A percentile compares a stretch with the other conserved stretches of the same genome.
phyloP scores from a whole-genome alignment of 2,888 invertebrate species.

The Trichacis sp. region DNA sequence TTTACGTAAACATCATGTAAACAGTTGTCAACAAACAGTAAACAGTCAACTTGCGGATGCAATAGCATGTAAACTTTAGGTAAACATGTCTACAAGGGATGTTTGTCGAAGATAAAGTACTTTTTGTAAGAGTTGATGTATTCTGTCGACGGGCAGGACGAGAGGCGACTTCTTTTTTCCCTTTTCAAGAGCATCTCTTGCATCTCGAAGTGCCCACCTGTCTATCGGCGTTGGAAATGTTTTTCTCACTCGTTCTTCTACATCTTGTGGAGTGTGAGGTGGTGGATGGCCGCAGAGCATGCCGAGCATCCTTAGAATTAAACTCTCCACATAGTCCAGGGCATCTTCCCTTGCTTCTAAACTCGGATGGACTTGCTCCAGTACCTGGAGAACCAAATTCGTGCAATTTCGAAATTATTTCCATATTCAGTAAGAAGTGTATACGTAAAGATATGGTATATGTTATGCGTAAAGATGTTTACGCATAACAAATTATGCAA shows the following conservation, averaged over 20 bases:
- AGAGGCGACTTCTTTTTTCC: conserved; percentile 80
- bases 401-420: too few species aligned
- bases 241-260: conserved; percentile 91
- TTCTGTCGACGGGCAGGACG: conserved; percentile 88
- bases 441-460: too few species aligned
- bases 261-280: conserved; percentile 85
- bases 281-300: conserved; percentile 89
- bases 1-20: too few species aligned
- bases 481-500: too few species aligned
- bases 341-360: conserved; percentile 89
- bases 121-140: conserved; percentile 88
- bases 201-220: conserved; percentile 92
- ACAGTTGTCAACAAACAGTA: too few species aligned
- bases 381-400: conserved; percentile 74
- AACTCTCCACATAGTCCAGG: conserved; percentile 89
- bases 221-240: conserved; percentile 97
- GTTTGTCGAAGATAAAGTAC: conserved; percentile 66
- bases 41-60: too few species aligned
- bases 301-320: conserved; percentile 88
- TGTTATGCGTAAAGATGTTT: too few species aligned
- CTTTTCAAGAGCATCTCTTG: conserved; percentile 84
- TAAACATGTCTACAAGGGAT: too few species aligned
- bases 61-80: too few species aligned
- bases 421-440: too few species aligned
- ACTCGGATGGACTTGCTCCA: conserved; percentile 91